phyloP scores from a whole-genome alignment of 2,797 vertebrate genomes.

The Poecilia velifera region DNA sequence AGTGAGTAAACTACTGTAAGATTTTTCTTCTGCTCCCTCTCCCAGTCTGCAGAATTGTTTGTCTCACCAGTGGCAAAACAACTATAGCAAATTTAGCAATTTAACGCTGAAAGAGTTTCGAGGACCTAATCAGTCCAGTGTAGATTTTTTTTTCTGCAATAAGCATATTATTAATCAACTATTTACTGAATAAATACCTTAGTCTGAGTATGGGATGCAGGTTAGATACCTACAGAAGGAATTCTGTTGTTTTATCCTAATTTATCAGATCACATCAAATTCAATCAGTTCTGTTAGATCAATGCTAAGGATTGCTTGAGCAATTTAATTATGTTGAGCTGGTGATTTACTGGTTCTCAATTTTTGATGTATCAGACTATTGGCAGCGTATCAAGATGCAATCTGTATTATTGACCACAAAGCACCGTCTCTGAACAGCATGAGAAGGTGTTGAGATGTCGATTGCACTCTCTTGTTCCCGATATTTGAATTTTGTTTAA shows the following conservation, averaged over 20 bases:
- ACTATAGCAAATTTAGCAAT: not conserved
- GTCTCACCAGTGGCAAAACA: not conserved
- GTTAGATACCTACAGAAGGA: not conserved
- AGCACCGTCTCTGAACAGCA: not conserved
- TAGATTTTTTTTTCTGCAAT: not conserved
- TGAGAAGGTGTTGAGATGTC: not conserved
- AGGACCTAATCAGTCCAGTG: not conserved
- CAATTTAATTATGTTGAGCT: not conserved
- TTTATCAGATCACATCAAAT: not conserved
- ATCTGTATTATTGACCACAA: not conserved
- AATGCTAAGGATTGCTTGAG: not conserved
- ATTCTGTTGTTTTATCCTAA: not conserved
- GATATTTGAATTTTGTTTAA: no score
- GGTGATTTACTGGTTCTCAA: not conserved
- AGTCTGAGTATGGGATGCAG: accelerated
- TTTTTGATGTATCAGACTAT: not conserved
- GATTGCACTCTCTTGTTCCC: no score
- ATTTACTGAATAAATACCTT: not conserved
- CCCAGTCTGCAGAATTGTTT: not conserved
- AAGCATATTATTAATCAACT: not conserved
- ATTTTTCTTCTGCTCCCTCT: not conserved
- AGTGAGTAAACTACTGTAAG: not conserved
- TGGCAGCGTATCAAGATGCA: not conserved
- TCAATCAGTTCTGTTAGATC: not conserved
- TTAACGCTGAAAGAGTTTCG: not conserved